These are phyloP conservation scores for Centropyge bicolor DNA, from an alignment of 2,797 vertebrate species.

Conservation along the genomic window DNA sequence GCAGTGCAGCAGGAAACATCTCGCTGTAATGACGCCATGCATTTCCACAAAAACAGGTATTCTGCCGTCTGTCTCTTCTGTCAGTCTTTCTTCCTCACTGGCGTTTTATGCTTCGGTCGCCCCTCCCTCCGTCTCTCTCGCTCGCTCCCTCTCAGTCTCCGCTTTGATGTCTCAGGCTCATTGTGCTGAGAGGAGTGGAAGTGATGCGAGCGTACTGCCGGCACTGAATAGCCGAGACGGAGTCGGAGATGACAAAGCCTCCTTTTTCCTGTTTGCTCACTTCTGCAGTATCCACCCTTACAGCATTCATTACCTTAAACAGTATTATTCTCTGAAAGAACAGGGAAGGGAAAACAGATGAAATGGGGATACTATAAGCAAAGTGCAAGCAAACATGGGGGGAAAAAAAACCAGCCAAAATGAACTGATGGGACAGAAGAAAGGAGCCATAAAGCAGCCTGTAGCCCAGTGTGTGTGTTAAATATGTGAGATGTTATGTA, in stretches of 20 bases:
- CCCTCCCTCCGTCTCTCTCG: slow-evolving; percentile 24
- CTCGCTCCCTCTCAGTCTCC: slow-evolving; percentile 40
- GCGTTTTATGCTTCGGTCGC: slow-evolving; percentile 53
- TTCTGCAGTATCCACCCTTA: slow-evolving; percentile 42
- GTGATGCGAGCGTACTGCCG: slow-evolving; percentile 60
- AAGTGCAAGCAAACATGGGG: slow-evolving; percentile 17
- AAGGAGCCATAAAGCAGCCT: slow-evolving; percentile 17
- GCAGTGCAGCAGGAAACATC: slow-evolving; percentile 29
- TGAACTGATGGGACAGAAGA: slow-evolving; percentile 48
- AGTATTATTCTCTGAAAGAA: slow-evolving; percentile 59
- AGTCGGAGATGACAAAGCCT: slow-evolving; percentile 66
- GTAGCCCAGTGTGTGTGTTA: slow-evolving; percentile 29
- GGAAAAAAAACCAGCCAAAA: slow-evolving; percentile 5
- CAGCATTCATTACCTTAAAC: slow-evolving; percentile 69
- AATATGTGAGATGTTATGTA: slow-evolving; percentile 55
- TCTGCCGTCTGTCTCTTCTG: slow-evolving; percentile 37
- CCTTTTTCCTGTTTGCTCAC: slow-evolving; percentile 58
- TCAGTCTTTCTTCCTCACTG: slow-evolving; percentile 31
- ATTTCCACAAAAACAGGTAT: slow-evolving; percentile 50
- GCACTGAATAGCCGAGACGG: slow-evolving; percentile 62
- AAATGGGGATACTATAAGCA: slow-evolving; percentile 40
- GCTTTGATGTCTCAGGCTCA: slow-evolving; percentile 79
- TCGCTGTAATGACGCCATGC: slow-evolving; percentile 45
- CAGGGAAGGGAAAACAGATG: slow-evolving; percentile 31
- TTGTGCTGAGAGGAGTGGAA: slow-evolving; percentile 70